Percentiles rank a stretch among this genome's conserved stretches.
These are phyloP conservation scores for Drosophila quinaria DNA, from an alignment of 2,888 invertebrate genomes.

Conservation along the genomic window DNA sequence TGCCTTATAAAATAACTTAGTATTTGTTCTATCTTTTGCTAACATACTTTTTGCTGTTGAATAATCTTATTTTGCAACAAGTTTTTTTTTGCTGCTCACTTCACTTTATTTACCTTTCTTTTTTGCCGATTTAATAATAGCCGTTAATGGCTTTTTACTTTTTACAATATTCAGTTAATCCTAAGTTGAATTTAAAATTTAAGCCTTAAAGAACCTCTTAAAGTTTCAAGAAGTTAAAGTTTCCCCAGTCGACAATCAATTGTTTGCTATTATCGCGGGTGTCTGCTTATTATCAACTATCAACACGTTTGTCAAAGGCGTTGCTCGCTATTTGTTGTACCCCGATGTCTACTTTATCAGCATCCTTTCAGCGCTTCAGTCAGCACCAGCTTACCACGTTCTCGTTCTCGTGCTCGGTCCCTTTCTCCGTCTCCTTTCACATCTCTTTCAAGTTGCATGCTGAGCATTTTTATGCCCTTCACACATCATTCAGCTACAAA, in stretches of 20 bases:
- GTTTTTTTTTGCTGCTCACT: neutral
- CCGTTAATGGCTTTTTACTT: too few species aligned
- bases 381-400: constrained; percentile 10
- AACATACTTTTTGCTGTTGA: too few species aligned
- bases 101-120: too few species aligned
- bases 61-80: neutral
- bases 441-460: constrained; percentile 18
- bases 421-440: neutral
- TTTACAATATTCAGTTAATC: neutral
- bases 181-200: constrained; percentile 9
- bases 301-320: constrained; percentile 62
- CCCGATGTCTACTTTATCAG: constrained; percentile 67
- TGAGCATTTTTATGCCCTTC: constrained; percentile 77
- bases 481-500: constrained; percentile 82
- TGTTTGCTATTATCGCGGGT: constrained; percentile 43
- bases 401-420: neutral
- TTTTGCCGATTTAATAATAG: too few species aligned
- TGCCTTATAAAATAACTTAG: too few species aligned
- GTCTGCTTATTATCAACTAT: constrained; percentile 57
- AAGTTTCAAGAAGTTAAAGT: neutral
- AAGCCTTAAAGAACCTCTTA: constrained; percentile 9
- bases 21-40: too few species aligned
- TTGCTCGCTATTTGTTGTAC: constrained; percentile 52
- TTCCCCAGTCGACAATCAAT: constrained; percentile 26
- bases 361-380: constrained; percentile 7